Percentiles rank a stretch among this genome's conserved stretches.
These are phyloP conservation scores for Ypsolopha sequella DNA, from an alignment of 2,888 invertebrate genomes.

Conservation along the genomic window DNA sequence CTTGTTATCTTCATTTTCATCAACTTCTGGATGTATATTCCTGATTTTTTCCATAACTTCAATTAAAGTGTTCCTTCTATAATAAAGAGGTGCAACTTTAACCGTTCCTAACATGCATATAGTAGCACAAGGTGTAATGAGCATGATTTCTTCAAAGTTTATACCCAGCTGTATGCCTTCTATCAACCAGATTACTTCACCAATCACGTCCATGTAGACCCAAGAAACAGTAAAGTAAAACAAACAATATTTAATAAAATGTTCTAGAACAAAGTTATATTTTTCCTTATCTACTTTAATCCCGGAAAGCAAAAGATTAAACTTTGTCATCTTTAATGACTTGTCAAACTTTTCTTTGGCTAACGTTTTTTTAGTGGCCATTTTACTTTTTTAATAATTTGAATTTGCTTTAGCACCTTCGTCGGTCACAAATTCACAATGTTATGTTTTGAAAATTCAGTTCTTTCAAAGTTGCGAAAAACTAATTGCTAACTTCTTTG, in stretches of 20 bases:
- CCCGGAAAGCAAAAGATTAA: slow-evolving; percentile 27
- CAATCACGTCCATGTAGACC: slow-evolving; percentile 29
- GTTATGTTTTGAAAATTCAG: too few species aligned
- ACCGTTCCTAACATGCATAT: slow-evolving; percentile 30
- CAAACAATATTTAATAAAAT: slow-evolving; percentile 16
- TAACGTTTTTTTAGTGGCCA: background rate
- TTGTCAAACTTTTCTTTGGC: slow-evolving; percentile 3
- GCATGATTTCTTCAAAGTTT: slow-evolving; percentile 30
- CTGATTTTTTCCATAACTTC: slow-evolving; percentile 25
- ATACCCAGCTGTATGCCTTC: slow-evolving; percentile 27
- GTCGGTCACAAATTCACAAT: too few species aligned
- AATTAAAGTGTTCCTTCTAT: slow-evolving; percentile 21
- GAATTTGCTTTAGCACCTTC: background rate
- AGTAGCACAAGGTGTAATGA: slow-evolving; percentile 33
- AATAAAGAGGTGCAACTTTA: slow-evolving; percentile 25
- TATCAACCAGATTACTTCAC: slow-evolving; percentile 31
- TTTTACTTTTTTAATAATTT: background rate
- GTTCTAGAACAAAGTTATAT: slow-evolving; percentile 10
- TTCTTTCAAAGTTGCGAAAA: too few species aligned
- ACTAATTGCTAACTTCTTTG: too few species aligned
- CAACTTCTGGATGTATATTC: slow-evolving; percentile 24
- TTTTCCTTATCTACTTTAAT: slow-evolving; percentile 19
- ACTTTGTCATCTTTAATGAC: slow-evolving; percentile 5
- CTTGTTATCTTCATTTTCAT: slow-evolving; percentile 8
- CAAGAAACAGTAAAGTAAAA: slow-evolving; percentile 29